These are phyloP conservation scores for Leptinotarsa texana DNA, from an alignment of 1,140 invertebrate genomes.

Conservation along the genomic window DNA sequence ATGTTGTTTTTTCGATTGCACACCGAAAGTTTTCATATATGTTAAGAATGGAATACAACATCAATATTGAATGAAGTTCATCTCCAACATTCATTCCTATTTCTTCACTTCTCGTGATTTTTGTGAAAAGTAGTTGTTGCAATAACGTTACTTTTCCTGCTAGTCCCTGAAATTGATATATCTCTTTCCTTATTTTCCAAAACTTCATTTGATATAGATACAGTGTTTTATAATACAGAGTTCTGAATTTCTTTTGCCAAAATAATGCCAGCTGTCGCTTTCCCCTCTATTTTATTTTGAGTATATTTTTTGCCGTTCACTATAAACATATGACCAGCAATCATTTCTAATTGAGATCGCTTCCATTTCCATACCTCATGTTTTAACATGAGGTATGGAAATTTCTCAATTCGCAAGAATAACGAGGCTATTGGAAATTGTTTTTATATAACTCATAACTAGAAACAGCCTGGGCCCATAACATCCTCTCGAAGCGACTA, in stretches of 20 bases:
- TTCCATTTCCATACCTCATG: not conserved
- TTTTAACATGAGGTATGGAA: too few relatives aligned
- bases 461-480: too few relatives aligned
- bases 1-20: not conserved
- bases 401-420: too few relatives aligned
- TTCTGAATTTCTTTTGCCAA: not conserved
- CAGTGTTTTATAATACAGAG: not conserved
- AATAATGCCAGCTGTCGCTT: not conserved
- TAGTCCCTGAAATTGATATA: not conserved
- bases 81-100: not conserved
- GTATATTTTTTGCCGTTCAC: not conserved
- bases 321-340: not conserved
- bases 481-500: too few relatives aligned
- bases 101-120: not conserved
- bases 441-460: too few relatives aligned
- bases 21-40: not conserved
- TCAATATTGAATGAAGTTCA: not conserved
- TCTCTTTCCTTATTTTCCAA: not conserved
- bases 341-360: not conserved
- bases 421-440: too few relatives aligned
- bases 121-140: not conserved
- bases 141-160: not conserved
- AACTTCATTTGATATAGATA: not conserved
- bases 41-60: not conserved
- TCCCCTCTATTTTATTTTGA: not conserved